These are phyloP conservation scores for Bombus polaris DNA, from an alignment of 1,140 invertebrate species.

Conservation along the genomic window DNA sequence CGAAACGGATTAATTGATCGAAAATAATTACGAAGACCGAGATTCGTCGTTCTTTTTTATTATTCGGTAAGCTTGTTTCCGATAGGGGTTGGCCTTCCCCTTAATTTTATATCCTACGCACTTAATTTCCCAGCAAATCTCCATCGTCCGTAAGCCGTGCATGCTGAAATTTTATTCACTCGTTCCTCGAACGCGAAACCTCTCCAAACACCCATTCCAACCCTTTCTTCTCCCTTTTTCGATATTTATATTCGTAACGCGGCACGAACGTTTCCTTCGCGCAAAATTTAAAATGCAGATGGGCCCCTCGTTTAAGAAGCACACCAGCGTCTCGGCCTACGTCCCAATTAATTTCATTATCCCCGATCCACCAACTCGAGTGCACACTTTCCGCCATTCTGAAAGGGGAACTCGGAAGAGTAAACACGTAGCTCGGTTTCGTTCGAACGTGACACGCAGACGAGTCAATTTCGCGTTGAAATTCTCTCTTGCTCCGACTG, in stretches of 20 bases:
- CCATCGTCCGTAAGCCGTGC: not conserved
- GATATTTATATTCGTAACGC: slow-evolving; percentile 40
- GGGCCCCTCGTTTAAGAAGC: slow-evolving; percentile 66
- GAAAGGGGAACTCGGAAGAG: not conserved
- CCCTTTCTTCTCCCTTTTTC: not conserved
- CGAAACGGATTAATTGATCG: not conserved
- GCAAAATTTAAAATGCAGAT: slow-evolving; percentile 76
- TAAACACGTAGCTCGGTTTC: not conserved
- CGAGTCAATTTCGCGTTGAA: slow-evolving; percentile 40
- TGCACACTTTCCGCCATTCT: not conserved
- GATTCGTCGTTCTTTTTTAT: not conserved
- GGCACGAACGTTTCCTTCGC: slow-evolving; percentile 50
- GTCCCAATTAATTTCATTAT: slow-evolving; percentile 78
- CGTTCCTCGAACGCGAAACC: not conserved
- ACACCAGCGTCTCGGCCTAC: slow-evolving; percentile 56
- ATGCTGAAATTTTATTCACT: not conserved
- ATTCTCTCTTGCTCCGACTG: not conserved
- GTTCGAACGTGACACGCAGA: slow-evolving; percentile 13
- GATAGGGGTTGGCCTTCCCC: not conserved
- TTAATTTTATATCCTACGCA: slow-evolving; percentile 12
- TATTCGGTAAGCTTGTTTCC: not conserved
- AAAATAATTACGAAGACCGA: slow-evolving; percentile 5
- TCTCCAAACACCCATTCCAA: not conserved
- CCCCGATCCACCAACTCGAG: not conserved
- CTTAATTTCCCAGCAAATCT: slow-evolving; percentile 17